Conservation (phyloP, 1,140 invertebrate species). For the Bombus huntii region DNA sequence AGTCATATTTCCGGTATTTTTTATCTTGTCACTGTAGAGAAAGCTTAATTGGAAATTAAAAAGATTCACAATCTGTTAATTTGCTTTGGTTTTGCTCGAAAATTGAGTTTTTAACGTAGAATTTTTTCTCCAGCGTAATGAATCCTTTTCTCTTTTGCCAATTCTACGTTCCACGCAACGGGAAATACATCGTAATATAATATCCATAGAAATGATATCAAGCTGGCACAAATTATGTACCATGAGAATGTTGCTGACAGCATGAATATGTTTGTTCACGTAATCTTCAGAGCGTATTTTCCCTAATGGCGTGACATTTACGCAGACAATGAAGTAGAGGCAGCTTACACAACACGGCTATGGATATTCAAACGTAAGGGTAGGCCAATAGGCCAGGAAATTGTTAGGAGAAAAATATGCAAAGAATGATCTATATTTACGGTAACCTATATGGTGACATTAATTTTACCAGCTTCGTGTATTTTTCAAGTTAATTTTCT, state of each 20-base stretch:
- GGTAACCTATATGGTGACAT: neutral
- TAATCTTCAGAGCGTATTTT: conserved; percentile 13
- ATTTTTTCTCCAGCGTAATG: neutral
- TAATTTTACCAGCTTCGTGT: neutral
- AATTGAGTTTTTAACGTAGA: neutral
- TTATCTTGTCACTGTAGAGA: neutral
- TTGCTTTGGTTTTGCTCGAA: neutral
- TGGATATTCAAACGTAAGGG: neutral
- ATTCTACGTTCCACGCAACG: neutral
- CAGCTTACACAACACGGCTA: neutral
- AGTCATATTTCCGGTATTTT: neutral
- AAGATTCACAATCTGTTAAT: neutral
- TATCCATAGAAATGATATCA: neutral
- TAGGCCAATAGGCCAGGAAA: neutral
- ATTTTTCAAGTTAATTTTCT: neutral
- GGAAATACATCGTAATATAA: neutral
- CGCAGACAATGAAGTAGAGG: neutral
- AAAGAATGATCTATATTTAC: neutral
- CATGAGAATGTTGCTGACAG: neutral
- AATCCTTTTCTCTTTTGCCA: no score
- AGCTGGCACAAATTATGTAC: neutral
- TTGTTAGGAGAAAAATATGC: neutral
- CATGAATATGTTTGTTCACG: neutral
- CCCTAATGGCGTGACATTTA: conserved; percentile 7
- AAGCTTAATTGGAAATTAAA: neutral